Conservation (phyloP, 2,888 invertebrate species). For the Halictus ligatus region DNA sequence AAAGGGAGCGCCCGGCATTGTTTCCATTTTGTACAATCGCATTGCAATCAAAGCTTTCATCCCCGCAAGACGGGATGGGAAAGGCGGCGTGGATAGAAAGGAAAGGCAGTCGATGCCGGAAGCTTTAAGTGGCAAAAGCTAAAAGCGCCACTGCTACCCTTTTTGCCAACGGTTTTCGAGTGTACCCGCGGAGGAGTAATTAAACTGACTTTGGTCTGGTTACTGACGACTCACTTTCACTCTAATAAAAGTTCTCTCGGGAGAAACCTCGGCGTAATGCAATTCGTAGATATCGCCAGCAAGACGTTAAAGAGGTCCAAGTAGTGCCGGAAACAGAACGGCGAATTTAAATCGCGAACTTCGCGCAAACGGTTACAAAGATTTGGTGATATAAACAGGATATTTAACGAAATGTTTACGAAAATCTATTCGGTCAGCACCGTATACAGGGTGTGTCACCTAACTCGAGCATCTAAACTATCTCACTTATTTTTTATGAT, state of each 20-base stretch:
- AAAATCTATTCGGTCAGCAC: no score
- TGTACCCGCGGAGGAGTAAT: background rate
- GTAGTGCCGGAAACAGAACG: background rate
- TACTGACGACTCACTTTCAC: constrained; percentile 6
- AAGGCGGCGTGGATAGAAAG: background rate
- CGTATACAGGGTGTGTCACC: no score
- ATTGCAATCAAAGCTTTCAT: constrained; percentile 13
- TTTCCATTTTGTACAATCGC: background rate
- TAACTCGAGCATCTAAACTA: no score
- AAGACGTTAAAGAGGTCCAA: background rate
- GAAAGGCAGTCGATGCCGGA: background rate
- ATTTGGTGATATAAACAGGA: background rate
- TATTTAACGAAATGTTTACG: no score
- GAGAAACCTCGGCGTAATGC: background rate
- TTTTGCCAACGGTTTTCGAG: background rate
- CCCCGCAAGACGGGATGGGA: background rate
- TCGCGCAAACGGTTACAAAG: background rate
- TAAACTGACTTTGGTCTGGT: background rate
- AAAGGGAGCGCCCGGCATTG: background rate
- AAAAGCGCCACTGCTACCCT: background rate
- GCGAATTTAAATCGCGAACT: background rate
- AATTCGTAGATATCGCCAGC: background rate
- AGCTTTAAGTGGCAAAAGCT: background rate
- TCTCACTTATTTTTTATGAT: no score
- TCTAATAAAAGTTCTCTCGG: background rate